A percentile compares a stretch with the other conserved stretches of the same genome.
phyloP scores from a whole-genome alignment of 1,140 invertebrate genomes.

The Leptinotarsa lineolata region DNA sequence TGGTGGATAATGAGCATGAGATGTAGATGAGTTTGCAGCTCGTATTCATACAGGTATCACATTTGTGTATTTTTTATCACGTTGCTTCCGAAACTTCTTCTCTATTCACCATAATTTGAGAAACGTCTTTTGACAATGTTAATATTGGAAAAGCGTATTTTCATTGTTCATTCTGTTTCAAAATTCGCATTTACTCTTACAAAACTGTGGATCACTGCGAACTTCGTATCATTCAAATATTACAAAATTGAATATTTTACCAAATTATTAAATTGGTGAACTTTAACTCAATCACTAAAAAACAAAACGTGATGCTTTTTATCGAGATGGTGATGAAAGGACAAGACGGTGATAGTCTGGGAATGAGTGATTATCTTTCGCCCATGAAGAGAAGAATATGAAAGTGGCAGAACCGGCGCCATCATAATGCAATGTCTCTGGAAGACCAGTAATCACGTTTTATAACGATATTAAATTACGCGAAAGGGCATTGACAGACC shows the following conservation, averaged over 20 bases:
- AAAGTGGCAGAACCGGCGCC: constrained; percentile 27
- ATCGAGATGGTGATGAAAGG: background rate
- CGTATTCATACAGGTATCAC: too few species aligned
- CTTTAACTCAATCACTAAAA: background rate
- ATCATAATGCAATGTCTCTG: constrained; percentile 33
- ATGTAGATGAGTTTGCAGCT: too few species aligned
- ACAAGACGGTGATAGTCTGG: background rate
- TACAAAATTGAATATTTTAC: background rate
- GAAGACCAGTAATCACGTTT: constrained; percentile 34
- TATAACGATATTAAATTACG: constrained; percentile 42
- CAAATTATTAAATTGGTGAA: background rate
- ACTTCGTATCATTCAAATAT: too few species aligned
- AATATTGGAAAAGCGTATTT: too few species aligned
- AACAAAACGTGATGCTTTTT: background rate
- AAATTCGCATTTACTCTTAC: too few species aligned
- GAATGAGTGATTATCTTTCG: constrained; percentile 14
- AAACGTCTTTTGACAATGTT: too few species aligned
- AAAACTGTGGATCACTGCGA: too few species aligned
- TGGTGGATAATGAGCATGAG: too few species aligned
- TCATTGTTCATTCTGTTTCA: too few species aligned
- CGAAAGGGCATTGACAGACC: constrained; percentile 41
- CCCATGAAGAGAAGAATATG: background rate
- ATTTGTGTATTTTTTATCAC: too few species aligned
- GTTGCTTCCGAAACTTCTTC: too few species aligned
- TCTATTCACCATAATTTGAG: too few species aligned